Percentiles rank a stretch among this genome's conserved stretches.
Evolutionary conservation across 2,797 vertebrate genomes (phyloP).

Genomic region (Apodemus agrarius): DNA sequence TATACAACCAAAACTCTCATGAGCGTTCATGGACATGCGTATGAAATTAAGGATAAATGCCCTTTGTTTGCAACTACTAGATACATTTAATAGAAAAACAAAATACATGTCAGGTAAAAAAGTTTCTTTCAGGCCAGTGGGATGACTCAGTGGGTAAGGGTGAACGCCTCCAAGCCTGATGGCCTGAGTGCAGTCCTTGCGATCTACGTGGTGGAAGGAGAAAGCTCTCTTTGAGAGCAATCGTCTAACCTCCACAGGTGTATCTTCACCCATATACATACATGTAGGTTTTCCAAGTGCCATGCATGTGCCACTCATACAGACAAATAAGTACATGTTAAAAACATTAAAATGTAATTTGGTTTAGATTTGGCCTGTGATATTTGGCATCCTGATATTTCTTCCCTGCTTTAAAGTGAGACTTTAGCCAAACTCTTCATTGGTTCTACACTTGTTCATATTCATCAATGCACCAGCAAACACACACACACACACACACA

Average conservation of each 20-base stretch:
- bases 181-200: not conserved
- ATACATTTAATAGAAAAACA: constrained; percentile 15
- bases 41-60: constrained; percentile 13
- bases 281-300: not conserved
- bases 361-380: not conserved
- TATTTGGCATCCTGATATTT: constrained; percentile 30
- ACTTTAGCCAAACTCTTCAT: not conserved
- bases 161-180: not conserved
- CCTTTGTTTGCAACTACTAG: constrained; percentile 29
- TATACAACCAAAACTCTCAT: not conserved
- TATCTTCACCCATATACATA: not conserved
- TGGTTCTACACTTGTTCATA: not conserved
- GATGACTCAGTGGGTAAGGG: not conserved
- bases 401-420: not conserved
- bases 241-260: not conserved
- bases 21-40: not conserved
- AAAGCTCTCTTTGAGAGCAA: not conserved
- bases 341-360: not conserved
- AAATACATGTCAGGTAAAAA: not conserved
- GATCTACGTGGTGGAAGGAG: not conserved
- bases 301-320: not conserved
- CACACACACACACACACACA: not conserved
- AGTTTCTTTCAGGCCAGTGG: not conserved
- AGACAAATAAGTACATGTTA: not conserved
- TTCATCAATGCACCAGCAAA: not conserved